These are phyloP conservation scores for Pygoscelis antarcticus DNA, from an alignment of 2,113 vertebrate species.

Conservation along the genomic window DNA sequence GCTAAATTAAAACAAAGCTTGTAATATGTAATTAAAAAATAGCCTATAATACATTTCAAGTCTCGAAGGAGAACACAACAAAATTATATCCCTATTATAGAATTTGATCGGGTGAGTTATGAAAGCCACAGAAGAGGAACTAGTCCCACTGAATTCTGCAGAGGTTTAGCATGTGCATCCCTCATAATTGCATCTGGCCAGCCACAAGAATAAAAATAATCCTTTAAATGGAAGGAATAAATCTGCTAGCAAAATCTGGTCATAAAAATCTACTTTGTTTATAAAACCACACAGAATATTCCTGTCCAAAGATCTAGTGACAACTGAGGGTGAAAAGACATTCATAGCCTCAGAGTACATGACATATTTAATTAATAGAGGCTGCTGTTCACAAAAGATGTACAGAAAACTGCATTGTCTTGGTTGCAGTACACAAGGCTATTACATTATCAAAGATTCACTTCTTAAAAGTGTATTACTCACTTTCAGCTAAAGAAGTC, in stretches of 20 bases:
- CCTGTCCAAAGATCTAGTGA: neutral
- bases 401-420: neutral
- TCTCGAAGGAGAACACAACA: neutral
- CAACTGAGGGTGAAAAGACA: neutral
- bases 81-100: neutral
- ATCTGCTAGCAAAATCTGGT: neutral
- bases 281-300: neutral
- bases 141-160: neutral
- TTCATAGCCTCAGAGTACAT: neutral
- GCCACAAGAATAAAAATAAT: neutral
- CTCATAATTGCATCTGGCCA: neutral
- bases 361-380: neutral
- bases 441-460: neutral
- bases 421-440: neutral
- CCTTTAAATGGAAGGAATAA: neutral
- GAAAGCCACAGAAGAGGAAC: neutral
- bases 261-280: neutral
- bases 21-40: neutral
- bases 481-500: neutral
- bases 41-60: accelerated
- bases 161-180: neutral
- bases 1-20: neutral
- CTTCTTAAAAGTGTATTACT: neutral
- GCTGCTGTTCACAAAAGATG: neutral
- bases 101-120: neutral